These are phyloP conservation scores for Oreochromis mossambicus DNA, from an alignment of 2,797 vertebrate genomes.

Conservation along the genomic window DNA sequence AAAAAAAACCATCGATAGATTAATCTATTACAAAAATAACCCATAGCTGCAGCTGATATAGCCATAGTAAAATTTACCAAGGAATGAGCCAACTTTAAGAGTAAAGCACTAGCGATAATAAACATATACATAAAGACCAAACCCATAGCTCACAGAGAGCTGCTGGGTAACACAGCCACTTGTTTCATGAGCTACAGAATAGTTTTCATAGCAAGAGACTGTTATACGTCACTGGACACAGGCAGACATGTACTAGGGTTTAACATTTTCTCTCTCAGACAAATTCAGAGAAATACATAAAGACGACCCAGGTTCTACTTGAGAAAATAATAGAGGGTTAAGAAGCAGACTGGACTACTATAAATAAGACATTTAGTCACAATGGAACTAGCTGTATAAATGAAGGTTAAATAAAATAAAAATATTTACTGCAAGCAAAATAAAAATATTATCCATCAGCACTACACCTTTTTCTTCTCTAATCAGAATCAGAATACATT, in stretches of 20 bases:
- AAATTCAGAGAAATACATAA: not conserved
- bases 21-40: rapidly evolving
- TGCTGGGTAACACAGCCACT: not conserved
- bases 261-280: not conserved
- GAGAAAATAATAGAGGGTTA: not conserved
- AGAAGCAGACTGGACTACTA: not conserved
- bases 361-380: not conserved
- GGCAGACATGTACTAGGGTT: not conserved
- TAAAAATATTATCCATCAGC: not conserved
- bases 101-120: not conserved
- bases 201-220: not conserved
- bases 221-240: not conserved
- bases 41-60: too few species aligned
- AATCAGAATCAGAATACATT: rapidly evolving
- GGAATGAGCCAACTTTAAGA: rapidly evolving
- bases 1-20: too few species aligned
- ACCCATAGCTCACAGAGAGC: not conserved
- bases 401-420: not conserved
- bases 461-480: not conserved
- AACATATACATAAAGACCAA: not conserved
- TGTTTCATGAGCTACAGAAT: not conserved
- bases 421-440: too few species aligned
- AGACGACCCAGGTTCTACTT: not conserved
- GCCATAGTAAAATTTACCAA: too few species aligned
- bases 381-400: not conserved